These are phyloP conservation scores for Athrips mouffetella DNA, from an alignment of 2,888 invertebrate species.

Conservation along the genomic window DNA sequence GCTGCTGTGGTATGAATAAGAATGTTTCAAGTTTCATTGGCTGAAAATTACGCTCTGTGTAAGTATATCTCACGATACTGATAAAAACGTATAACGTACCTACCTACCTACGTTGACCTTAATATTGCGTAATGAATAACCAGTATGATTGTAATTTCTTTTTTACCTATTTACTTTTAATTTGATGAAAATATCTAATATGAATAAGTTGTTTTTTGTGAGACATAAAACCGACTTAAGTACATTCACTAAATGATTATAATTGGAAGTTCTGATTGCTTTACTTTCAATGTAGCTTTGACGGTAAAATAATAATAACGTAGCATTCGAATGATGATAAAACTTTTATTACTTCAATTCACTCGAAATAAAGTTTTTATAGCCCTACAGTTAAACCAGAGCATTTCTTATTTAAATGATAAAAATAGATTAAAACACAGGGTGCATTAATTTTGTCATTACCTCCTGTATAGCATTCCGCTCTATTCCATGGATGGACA, in stretches of 20 bases:
- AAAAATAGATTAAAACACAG: constrained; percentile 5
- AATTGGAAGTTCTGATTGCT: constrained; percentile 14
- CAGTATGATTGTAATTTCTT: not conserved
- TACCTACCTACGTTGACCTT: not conserved
- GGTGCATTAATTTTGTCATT: constrained; percentile 1
- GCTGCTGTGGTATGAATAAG: constrained; percentile 8
- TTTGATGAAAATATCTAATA: constrained; percentile 6
- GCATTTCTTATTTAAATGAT: constrained; percentile 2
- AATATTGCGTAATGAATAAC: not conserved
- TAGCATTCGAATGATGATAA: constrained; percentile 30
- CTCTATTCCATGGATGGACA: not conserved
- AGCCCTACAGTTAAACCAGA: constrained; percentile 7
- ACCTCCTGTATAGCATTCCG: not conserved
- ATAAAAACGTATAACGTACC: no score
- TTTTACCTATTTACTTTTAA: not conserved
- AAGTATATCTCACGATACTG: no score
- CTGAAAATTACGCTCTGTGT: not conserved
- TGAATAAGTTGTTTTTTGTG: not conserved
- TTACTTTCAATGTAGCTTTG: constrained; percentile 45
- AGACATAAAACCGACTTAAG: not conserved
- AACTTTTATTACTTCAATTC: constrained; percentile 44
- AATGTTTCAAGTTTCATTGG: not conserved
- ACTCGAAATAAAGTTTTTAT: constrained; percentile 13
- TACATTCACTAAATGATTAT: not conserved
- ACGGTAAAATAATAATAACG: constrained; percentile 26